Conservation (phyloP, 2,797 vertebrate genomes). For the Rhinogobio ventralis region DNA sequence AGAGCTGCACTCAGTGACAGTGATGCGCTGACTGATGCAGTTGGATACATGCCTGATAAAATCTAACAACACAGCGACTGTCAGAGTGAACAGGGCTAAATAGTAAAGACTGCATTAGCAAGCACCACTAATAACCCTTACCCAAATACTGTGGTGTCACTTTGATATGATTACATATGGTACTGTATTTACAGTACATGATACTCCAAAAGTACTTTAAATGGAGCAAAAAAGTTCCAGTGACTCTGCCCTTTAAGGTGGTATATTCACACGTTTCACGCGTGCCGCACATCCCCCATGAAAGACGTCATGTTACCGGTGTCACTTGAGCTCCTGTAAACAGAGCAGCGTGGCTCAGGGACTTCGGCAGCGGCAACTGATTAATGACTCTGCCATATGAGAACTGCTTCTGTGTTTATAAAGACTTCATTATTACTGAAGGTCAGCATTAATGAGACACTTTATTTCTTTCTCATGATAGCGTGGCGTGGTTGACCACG, state of each 20-base stretch:
- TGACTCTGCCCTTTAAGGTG: neutral
- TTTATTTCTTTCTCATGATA: slow-evolving; percentile 58
- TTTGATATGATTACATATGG: neutral
- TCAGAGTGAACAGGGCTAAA: neutral
- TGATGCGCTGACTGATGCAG: too few species aligned
- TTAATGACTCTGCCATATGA: slow-evolving; percentile 45
- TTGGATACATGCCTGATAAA: too few species aligned
- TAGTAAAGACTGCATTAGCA: neutral
- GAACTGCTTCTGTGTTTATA: slow-evolving; percentile 47
- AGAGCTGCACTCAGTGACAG: too few species aligned
- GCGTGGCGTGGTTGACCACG: slow-evolving; percentile 28
- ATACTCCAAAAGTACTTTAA: neutral
- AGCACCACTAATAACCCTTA: neutral
- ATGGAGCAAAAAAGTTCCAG: neutral
- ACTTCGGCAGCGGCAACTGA: slow-evolving; percentile 37
- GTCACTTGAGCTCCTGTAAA: slow-evolving; percentile 18
- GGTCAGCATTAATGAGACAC: slow-evolving; percentile 54
- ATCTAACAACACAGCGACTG: neutral
- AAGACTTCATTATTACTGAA: slow-evolving; percentile 46
- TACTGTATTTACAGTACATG: neutral
- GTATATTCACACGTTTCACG: neutral
- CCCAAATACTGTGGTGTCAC: neutral
- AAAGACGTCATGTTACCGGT: neutral
- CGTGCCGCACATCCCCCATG: neutral
- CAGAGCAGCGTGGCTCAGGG: slow-evolving; percentile 20